Evolutionary conservation across 2,797 vertebrate species (phyloP), one percentile per base, ranked within the genome.

Genomic region (Podarcis lilfordi): DNA sequence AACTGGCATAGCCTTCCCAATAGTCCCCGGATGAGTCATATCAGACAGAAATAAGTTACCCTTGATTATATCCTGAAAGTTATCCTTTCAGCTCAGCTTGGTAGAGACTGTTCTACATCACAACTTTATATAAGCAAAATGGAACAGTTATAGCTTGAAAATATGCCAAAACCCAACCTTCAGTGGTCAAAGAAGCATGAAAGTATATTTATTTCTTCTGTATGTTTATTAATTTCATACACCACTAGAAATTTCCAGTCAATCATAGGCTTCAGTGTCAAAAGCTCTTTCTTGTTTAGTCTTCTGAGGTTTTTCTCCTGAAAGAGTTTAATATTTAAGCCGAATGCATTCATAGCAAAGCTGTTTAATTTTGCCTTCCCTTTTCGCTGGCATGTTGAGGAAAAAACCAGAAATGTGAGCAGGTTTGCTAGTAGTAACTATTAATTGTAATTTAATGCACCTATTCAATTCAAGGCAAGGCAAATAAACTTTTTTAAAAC

Each of bases 141-240:
- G 32, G 27, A 84, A 68, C 66, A 74, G 71, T 78, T 29, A 80
- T 29, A 69, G 37, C 13, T 61, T 87, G 86, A 59, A 82, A 66
- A 10, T 78, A 23, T 78, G 80, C 84, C 87, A 86, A 1, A 80
- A 86, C 50, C 88, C 32, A 90, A 82, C 21, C 5, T 37, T 40
- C 55, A 32, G 35, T 75, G 35, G 23, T 87, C 69, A 71, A 82
- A 91, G 61, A 37, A 91, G 61, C 6, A 37, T 37, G 50, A 43
- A 89, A 79, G 50, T 32, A 5, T 80, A 40, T 50, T 74, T 77
- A 81, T 86, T 91, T 88, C 5, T 92, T 83, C 72, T 23, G 89
- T 85, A 21, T 71, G 8, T 87, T 45, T 88, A 45, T 91, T 90
- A 85, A 91, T 91, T 90, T 92, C 69, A 85, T 84, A 68, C n/a